Conservation (phyloP, 37 sponge, comb jelly and placozoan species). For the Bolinopsis microptera region DNA sequence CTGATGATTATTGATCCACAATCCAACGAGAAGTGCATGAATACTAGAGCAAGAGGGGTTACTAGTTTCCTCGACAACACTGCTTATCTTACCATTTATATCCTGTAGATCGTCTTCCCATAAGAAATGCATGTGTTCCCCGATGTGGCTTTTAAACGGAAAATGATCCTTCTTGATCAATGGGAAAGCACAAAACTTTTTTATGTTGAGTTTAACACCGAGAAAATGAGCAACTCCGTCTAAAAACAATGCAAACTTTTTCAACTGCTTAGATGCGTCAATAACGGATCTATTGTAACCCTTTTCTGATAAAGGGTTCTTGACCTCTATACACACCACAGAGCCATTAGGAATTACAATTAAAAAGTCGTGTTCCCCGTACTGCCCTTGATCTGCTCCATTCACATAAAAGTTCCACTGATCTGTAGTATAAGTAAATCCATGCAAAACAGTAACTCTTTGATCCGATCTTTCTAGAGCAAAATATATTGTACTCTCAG, state of each 20-base stretch:
- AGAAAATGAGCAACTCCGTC: no score
- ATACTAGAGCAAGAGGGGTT: no score
- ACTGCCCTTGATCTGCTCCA: not conserved
- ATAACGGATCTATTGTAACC: not conserved
- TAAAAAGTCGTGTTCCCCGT: not conserved
- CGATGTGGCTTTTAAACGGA: not conserved
- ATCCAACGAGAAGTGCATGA: not conserved
- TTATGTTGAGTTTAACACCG: not conserved
- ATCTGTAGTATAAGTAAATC: not conserved
- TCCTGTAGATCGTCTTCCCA: not conserved
- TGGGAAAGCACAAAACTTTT: not conserved
- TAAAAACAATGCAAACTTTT: not conserved
- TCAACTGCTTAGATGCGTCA: not conserved
- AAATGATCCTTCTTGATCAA: not conserved
- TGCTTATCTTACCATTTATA: not conserved
- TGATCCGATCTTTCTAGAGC: not conserved
- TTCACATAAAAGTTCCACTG: not conserved
- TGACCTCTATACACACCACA: not conserved
- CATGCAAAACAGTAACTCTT: not conserved
- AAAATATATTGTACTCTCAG: not conserved
- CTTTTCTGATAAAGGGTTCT: not conserved
- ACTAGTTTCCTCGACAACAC: not conserved
- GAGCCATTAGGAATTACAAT: not conserved
- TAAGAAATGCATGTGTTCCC: not conserved
- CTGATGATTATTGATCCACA: no score